A percentile compares a stretch with the other conserved stretches of the same genome.
Evolutionary conservation across 2,797 vertebrate species (phyloP).

Genomic region (Ceryle rudis): DNA sequence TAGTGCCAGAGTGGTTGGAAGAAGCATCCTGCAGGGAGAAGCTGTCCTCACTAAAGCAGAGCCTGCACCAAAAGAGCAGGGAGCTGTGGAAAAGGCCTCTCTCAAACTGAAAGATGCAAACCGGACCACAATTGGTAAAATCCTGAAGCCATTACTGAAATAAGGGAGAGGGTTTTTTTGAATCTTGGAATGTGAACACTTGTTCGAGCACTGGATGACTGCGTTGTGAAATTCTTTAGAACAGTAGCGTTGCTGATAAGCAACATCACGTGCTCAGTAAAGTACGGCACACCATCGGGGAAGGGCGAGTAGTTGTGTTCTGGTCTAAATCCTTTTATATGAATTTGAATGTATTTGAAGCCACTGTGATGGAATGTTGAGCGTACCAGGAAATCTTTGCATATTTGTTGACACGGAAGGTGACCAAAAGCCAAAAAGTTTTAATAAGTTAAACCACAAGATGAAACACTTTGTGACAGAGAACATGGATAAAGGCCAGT

Average conservation of each 20-base stretch:
- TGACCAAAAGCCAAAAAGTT: background rate
- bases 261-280: background rate
- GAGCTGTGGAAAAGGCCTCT: constrained; percentile 82
- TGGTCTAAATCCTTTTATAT: constrained; percentile 21
- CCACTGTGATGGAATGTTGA: constrained; percentile 12
- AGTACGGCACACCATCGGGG: background rate
- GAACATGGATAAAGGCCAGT: constrained; percentile 74
- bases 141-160: constrained; percentile 86
- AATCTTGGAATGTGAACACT: constrained; percentile 37
- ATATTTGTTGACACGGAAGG: background rate
- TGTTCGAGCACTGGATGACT: constrained; percentile 39
- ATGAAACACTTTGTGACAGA: constrained; percentile 12
- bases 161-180: constrained; percentile 59
- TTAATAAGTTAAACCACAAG: background rate
- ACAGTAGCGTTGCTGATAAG: background rate
- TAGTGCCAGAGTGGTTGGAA: constrained; percentile 83
- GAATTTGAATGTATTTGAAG: constrained; percentile 46
- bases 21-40: constrained; percentile 74
- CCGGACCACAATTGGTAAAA: constrained; percentile 77
- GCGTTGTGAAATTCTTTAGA: background rate
- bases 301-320: background rate
- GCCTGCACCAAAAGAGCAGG: constrained; percentile 75
- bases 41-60: constrained; percentile 66
- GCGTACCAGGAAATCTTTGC: background rate
- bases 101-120: constrained; percentile 78